Evolutionary conservation across 2,797 vertebrate species (phyloP), one percentile per base, ranked within the genome.

Genomic region (Gymnodraco acuticeps): DNA sequence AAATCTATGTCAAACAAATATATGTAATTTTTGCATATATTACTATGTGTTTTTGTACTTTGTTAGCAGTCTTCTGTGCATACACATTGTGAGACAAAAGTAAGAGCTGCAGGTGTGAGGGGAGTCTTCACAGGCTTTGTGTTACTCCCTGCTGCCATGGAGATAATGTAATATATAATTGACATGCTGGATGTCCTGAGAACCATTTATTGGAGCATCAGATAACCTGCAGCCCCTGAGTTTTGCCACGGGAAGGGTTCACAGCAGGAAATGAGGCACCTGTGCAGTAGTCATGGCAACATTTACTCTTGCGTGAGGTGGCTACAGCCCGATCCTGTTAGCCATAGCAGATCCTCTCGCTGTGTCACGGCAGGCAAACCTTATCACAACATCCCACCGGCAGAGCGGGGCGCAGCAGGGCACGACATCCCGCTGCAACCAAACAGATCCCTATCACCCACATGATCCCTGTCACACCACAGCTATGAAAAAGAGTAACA

Each of bases 401-500:
- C 84, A 0, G 87, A 66, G 87, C 51, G 0, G 48, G 51, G 53
- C 78, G 2, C 85, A 70, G 82, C 38, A 17, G 71, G 83, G 38
- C 17, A 3, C 62, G 5, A 61, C 31, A 14, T 71, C 66, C 73
- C 69, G 86, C 85, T 77, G 87, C 78, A 52, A 56, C 63, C 85
- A 87, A 91, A 88, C 82, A 80, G 83, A 92, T 92, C 80, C 48
- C 42, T 59, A 70, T 82, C 81, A 51, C 53, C 47, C 88, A 87
- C 76, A 55, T 86, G 87, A 91, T 77, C 73, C 68, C 70, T 66
- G 77, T 86, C 75, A 77, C 82, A 63, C 73, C 55, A n/a, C 79
- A 38, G 75, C 42, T 3, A 76, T 74, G 61, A 75, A 71, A 75
- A 77, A 38, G 60, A 64, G 74, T 17, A 77, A 77, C 56, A 16